Percentiles rank a stretch among this genome's conserved stretches.
phyloP scores from a whole-genome alignment of 2,113 vertebrate genomes.

The Leptodactylus fuscus region DNA sequence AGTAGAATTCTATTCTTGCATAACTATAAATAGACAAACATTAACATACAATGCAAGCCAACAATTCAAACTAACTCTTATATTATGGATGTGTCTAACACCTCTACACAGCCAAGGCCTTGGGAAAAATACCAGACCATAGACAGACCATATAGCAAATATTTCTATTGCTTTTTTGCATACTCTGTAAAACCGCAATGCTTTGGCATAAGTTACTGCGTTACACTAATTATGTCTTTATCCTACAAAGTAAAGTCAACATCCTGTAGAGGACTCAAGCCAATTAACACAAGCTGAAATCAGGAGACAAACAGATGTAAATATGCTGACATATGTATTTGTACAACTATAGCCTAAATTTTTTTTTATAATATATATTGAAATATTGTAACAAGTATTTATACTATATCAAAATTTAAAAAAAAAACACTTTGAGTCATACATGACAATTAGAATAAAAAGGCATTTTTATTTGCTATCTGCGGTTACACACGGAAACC shows the following conservation, averaged over 20 bases:
- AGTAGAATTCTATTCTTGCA: background rate
- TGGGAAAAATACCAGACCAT: background rate
- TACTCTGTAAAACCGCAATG: conserved; percentile 71
- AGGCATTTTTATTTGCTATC: too few species aligned
- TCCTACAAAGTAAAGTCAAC: conserved; percentile 12
- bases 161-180: conserved; percentile 62
- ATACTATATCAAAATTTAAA: too few species aligned
- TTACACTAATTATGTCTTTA: conserved; percentile 63
- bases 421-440: too few species aligned
- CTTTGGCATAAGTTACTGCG: conserved; percentile 67
- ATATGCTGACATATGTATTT: too few species aligned
- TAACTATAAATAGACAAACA: background rate
- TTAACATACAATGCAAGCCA: background rate
- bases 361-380: too few species aligned
- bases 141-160: conserved; percentile 28
- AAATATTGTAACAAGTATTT: too few species aligned
- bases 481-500: too few species aligned
- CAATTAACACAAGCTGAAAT: background rate
- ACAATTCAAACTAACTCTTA: background rate
- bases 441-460: too few species aligned
- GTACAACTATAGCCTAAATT: too few species aligned
- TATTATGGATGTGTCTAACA: background rate
- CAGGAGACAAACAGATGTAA: too few species aligned
- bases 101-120: background rate
- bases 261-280: background rate